These are phyloP conservation scores for Porphyrio hochstetteri DNA, from an alignment of 2,113 vertebrate genomes.

Conservation along the genomic window DNA sequence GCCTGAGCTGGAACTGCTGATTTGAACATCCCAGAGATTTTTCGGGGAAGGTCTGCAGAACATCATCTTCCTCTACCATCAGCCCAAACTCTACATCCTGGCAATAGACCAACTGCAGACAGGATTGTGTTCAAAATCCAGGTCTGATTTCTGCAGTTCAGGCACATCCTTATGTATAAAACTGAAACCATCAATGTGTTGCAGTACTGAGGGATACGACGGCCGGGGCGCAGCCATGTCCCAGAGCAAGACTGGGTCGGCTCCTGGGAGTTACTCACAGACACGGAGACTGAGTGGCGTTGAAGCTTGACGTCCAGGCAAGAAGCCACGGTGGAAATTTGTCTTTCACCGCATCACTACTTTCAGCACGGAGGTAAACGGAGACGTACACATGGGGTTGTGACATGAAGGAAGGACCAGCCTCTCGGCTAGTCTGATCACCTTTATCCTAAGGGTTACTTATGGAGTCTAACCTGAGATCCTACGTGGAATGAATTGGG, in stretches of 20 bases:
- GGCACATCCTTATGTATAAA: constrained; percentile 9
- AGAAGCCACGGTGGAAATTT: neutral
- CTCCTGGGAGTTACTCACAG: neutral
- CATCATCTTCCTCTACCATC: neutral
- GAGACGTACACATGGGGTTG: neutral
- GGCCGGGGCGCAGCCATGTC: neutral
- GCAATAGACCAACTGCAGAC: neutral
- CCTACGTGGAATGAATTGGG: neutral
- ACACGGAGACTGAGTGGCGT: neutral
- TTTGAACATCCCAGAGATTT: neutral
- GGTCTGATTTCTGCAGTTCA: constrained; percentile 24
- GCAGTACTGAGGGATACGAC: neutral
- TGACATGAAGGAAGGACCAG: neutral
- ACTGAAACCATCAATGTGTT: neutral
- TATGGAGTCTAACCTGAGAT: constrained; percentile 34
- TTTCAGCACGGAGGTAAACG: constrained; percentile 48
- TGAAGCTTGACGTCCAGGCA: neutral
- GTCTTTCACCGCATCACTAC: neutral
- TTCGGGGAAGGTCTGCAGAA: neutral
- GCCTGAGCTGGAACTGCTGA: constrained; percentile 34
- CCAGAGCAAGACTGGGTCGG: fast-evolving
- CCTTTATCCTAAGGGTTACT: neutral
- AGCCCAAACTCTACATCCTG: neutral
- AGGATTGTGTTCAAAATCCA: neutral
- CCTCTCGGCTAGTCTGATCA: neutral